A percentile compares a stretch with the other conserved stretches of the same genome.
Conservation (phyloP, 2,113 vertebrate genomes). For the Hylia prasina region DNA sequence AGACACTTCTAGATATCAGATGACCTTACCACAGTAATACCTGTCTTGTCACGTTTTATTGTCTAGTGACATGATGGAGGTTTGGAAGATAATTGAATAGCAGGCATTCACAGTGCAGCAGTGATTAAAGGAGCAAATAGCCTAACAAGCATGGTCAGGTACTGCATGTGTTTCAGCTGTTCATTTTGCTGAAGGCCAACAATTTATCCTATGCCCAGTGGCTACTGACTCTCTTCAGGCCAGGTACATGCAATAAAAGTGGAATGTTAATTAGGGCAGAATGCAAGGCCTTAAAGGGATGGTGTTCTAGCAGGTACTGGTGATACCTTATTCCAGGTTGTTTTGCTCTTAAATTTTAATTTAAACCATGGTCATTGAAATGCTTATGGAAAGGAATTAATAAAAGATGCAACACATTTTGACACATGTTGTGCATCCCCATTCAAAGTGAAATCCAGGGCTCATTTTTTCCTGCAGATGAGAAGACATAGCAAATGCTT, state of each 20-base stretch:
- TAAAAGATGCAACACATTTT: neutral
- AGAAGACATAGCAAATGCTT: neutral
- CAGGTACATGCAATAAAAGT: conserved; percentile 65
- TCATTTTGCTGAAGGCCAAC: conserved; percentile 76
- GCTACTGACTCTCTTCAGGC: conserved; percentile 53
- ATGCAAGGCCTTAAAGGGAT: conserved; percentile 63
- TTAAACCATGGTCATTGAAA: neutral
- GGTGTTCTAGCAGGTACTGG: conserved; percentile 10
- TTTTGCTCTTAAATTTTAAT: conserved; percentile 9
- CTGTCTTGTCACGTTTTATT: conserved; percentile 52
- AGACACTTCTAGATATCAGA: conserved; percentile 28
- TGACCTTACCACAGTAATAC: conserved; percentile 37
- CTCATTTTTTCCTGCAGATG: neutral
- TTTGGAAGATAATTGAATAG: conserved; percentile 53
- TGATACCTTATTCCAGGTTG: neutral
- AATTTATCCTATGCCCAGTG: conserved; percentile 69
- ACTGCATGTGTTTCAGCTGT: conserved; percentile 57
- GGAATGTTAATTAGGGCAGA: conserved; percentile 73
- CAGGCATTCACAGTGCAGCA: neutral
- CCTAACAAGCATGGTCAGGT: conserved; percentile 73
- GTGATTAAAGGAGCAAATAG: conserved; percentile 60
- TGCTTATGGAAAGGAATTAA: conserved; percentile 1
- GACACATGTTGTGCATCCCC: neutral
- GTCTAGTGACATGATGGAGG: conserved; percentile 17
- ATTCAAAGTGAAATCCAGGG: neutral